Base-by-base conservation (phyloP, 1,140 invertebrate species). In the Cephus cinctus region DNA sequence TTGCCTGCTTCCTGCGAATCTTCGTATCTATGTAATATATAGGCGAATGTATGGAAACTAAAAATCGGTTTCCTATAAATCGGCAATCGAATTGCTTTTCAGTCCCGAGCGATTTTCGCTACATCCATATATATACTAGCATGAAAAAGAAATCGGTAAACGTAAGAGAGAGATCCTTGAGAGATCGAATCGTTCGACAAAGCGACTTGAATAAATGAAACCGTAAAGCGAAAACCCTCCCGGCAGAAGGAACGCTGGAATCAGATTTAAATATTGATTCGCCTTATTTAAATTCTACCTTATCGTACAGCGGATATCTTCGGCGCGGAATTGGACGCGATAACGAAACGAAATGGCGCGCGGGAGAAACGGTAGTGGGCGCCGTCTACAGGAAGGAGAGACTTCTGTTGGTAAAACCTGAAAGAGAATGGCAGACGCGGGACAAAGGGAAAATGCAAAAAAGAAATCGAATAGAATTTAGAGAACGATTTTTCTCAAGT, bases 231-330 rank as follows among this genome's bases (percentile, higher is more conserved):
- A 36, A 36, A 36, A 36, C 14, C 34, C 19, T 18, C n/a, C n/a
- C n/a, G 34, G 34, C n/a, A n/a, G n/a, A n/a, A n/a, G n/a, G n/a
- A n/a, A n/a, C n/a, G n/a, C n/a, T n/a, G 59, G 56, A 65, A 67
- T 67, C 50, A 61, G 62, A 73, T 73, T 74, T 71, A 64, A 74
- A 74, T 74, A 74, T 74, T 74, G 69, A 74, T 74, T 74, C 69
- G 70, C 61, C 66, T 74, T 71, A 74, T 74, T 74, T 72, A 69
- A 74, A 74, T 74, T 74, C 64, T 39, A 8, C 39, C 39, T 41
- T 41, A 41, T 41, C 39, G 39, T 6, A 14, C 6, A n/a, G 15
- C 6, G 21, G 39, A 41, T 41, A 41, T 41, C 39, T 41, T 41
- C 39, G 39, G 22, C 15, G 22, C 39, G 39, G 20, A 41, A 41